Base-by-base conservation (phyloP, 2,888 invertebrate genomes). In the Hirtodrosophila alboralis region DNA sequence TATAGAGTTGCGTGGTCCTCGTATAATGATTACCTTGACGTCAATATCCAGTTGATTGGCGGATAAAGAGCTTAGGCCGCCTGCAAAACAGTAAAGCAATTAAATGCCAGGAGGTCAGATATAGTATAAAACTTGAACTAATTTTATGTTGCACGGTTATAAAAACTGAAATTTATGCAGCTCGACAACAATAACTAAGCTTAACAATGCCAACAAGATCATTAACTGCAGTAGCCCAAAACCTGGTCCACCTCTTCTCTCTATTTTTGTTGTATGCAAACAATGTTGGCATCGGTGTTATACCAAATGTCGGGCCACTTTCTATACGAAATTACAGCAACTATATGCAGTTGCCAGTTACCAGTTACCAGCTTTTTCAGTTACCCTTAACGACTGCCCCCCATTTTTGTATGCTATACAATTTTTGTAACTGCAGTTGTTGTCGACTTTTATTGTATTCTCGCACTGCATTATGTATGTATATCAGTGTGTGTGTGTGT, bases 51-150 rank as follows among this genome's bases (percentile, higher is more conserved):
- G 92, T 54, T 92, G 91, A 54, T 92, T 91, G 10, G 93, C 92
- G 3, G 95, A 95, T 36, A 96, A 92, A 1, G 92, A 91, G 61
- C 90, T 91, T 92, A 96, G 92, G 69, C 93, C 93, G 26, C 95
- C 95, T 90, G 67, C 26, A 45, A 41, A 43, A n/a, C n/a, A n/a
- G n/a, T 8, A 48, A 49, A 6, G 49, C 14, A 61, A 54, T 48
- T 40, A 37, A 67, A 33, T 18, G n/a, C n/a, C n/a, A n/a, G 14
- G 23, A 27, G 40, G 69, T 53, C 44, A 51, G 41, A n/a, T 30
- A 3, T 43, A 23, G n/a, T n/a, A n/a, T n/a, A 48, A 9, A 3
- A 12, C 58, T 53, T 52, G 34, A 59, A 51, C 49, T 43, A 52
- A 49, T 63, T 51, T 69, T 34, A 14, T 30, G 8, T 7, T 37